Base-by-base conservation (phyloP, 2,113 vertebrate species). In the Phoenicopterus ruber region DNA sequence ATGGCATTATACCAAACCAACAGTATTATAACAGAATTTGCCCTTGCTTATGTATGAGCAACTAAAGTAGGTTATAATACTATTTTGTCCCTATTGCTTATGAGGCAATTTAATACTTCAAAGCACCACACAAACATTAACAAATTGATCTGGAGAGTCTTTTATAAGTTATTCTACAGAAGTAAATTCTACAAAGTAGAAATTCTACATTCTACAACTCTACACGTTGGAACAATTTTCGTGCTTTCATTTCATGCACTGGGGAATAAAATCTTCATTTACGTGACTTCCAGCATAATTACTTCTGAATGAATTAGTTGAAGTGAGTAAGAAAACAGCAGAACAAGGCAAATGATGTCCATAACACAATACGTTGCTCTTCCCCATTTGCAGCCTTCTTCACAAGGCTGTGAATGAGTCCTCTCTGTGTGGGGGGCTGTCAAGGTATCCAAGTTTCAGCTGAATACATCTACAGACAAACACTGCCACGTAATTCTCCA, bases 231-330 rank as follows among this genome's bases (percentile, higher is more conserved):
- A 90, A 93, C 76, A 70, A 78, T 67, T 81, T 88, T 73, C 81
- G 38, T 4, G 5, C 93, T 95, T 96, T 91, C 61, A 91, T 63
- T 93, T 87, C 57, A 82, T 47, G 26, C 86, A 87, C 61, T 49
- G 65, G 84, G 93, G 89, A 96, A 87, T 63, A 89, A 88, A 95
- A 91, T 82, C 83, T 82, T 95, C 80, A 84, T 62, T 92, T 86
- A 70, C 34, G 47, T 88, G 73, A 74, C 82, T 95, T 93, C 73
- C 71, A 96, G 91, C 66, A 52, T 90, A 97, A 95, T 95, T 96
- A 90, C 91, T 91, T 94, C 86, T 92, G 76, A 94, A 96, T 94
- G 72, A 96, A 91, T 94, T 80, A 94, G 25, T 91, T 82, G 72
- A 91, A 94, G 47, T 17, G 77, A 94, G 13, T 38, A 90, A 97